Conservation (phyloP, 1,140 invertebrate genomes). For the Bombus confusus region DNA sequence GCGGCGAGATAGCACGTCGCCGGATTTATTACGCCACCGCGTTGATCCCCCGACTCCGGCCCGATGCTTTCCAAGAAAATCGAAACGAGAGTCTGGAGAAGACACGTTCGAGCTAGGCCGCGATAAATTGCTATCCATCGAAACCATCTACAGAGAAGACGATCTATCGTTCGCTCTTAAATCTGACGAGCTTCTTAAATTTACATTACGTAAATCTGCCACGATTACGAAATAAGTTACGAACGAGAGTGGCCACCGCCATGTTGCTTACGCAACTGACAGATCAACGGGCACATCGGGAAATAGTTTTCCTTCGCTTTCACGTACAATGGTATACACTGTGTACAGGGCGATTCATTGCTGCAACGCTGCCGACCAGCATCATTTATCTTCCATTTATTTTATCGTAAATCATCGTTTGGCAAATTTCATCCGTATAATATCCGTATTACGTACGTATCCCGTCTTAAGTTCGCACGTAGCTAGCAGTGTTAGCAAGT, state of each 20-base stretch:
- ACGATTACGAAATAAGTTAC: constrained; percentile 37
- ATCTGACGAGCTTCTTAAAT: neutral
- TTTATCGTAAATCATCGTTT: too few relatives aligned
- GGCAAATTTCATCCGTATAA: too few relatives aligned
- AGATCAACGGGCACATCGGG: neutral
- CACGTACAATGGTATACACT: too few relatives aligned
- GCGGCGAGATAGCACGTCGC: neutral
- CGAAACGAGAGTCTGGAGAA: neutral
- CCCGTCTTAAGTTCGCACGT: too few relatives aligned
- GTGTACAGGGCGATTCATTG: too few relatives aligned
- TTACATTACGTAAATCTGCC: constrained; percentile 5
- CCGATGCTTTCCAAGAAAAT: neutral
- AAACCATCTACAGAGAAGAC: too few relatives aligned
- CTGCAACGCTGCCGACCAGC: too few relatives aligned
- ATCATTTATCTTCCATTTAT: too few relatives aligned
- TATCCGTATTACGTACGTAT: too few relatives aligned
- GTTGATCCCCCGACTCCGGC: neutral
- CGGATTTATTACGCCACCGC: constrained; percentile 22
- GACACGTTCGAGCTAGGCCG: neutral
- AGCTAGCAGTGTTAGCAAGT: too few relatives aligned
- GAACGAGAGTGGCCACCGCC: neutral
- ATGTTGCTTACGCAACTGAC: constrained; percentile 16
- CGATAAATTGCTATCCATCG: neutral
- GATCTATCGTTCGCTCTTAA: neutral
- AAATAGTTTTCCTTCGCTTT: neutral